A percentile compares a stretch with the other conserved stretches of the same genome.
These are phyloP conservation scores for Ageneiosus marmoratus DNA, from an alignment of 2,113 vertebrate genomes.

Conservation along the genomic window DNA sequence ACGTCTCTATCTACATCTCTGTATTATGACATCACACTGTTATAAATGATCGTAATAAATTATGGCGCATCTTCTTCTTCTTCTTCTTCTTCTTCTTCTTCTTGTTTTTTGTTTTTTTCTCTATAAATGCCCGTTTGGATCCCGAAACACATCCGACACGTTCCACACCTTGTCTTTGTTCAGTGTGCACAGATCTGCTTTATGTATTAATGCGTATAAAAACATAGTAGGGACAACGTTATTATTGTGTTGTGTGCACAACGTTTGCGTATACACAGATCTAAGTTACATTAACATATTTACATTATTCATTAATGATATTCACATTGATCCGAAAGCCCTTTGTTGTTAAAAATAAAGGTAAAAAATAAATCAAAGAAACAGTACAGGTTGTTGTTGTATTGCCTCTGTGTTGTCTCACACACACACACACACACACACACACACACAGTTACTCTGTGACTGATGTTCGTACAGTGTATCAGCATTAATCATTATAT, in stretches of 20 bases:
- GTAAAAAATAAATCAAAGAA: conserved; percentile 56
- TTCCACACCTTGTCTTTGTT: conserved; percentile 20
- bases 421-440: conserved; percentile 23
- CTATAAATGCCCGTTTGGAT: not conserved
- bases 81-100: not conserved
- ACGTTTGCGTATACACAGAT: conserved; percentile 62
- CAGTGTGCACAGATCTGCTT: conserved; percentile 27
- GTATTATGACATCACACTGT: conserved; percentile 9
- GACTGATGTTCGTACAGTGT: conserved; percentile 30
- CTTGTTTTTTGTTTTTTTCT: not conserved
- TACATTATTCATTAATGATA: conserved; percentile 67
- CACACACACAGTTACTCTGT: conserved; percentile 19
- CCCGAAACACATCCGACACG: conserved; percentile 14
- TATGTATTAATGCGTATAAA: conserved; percentile 49
- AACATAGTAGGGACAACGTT: conserved; percentile 55
- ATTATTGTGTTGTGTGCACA: conserved; percentile 54
- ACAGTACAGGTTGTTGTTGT: conserved; percentile 61
- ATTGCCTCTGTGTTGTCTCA: conserved; percentile 48
- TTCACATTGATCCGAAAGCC: conserved; percentile 69
- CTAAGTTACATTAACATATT: conserved; percentile 53
- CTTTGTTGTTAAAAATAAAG: conserved; percentile 58
- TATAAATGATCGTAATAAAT: not conserved
- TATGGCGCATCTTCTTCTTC: not conserved
- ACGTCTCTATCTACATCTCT: not conserved
- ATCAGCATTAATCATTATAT: conserved; percentile 42